Base-by-base conservation (phyloP, 2,113 vertebrate genomes). In the Cercocebus atys region DNA sequence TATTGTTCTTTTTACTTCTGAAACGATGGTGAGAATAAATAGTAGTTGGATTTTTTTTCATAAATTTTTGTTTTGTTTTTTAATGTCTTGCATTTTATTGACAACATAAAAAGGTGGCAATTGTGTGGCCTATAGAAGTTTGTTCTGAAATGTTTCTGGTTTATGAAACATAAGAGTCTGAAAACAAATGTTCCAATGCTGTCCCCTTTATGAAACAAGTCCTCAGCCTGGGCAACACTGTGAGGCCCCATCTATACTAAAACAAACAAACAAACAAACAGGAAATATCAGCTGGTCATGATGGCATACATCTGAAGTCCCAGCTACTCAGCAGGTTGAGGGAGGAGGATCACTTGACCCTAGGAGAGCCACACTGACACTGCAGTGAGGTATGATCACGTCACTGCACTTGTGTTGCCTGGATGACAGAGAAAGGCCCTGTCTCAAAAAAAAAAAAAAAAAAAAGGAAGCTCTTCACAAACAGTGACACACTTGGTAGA, bases 141-240 rank as follows among this genome's bases (percentile, higher is more conserved):
- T 96, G n/a, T 61, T 87, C 57, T 96, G 80, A 73, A 96, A 57
- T 45, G 35, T 79, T 95, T 92, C 66, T 76, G 20, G 35, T 81
- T 68, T 70, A 32, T 66, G 45, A 92, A 94, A 80, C 83, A 47
- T 23, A 45, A 75, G 93, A 94, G 47, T 66, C 47, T 93, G 45
- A 30, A 52, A 90, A 82, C 23, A 96, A 88, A 55, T 68, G 22
- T 23, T 91, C 32, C 38, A 95, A 82, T 75, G 45, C 40, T 79
- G 1, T 55, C 14, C 17, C 73, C 32, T 90, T 88, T 16, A 32
- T 38, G 43, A 47, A 88, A 40, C 4, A 83, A 93, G 47, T 52
- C 30, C 8, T 64, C 27, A 64, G 61, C 27, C 61, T 64, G 61
- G 61, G 27, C 27, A 64, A 32, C 27, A 14, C 30, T 14, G 61